Evolutionary conservation across 2,888 invertebrate species (phyloP).

Genomic region (Bombyx huttoni): DNA sequence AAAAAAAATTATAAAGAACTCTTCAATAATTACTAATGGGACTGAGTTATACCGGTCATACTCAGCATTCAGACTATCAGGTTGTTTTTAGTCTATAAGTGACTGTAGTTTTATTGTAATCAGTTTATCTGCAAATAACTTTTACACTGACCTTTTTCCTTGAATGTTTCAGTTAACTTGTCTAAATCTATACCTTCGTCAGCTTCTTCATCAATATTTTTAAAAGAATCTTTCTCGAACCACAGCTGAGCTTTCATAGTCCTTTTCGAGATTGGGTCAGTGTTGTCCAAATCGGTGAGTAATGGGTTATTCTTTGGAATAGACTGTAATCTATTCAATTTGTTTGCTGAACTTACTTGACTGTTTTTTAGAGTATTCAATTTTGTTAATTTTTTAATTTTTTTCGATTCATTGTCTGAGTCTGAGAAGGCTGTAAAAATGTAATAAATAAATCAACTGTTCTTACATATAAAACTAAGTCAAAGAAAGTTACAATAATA

Average conservation of each 20-base stretch:
- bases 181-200: slow-evolving; percentile 93
- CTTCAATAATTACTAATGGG: no score
- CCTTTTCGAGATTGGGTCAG: slow-evolving; percentile 80
- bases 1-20: no score
- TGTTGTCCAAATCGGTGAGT: slow-evolving; percentile 83
- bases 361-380: slow-evolving; percentile 51
- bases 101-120: no score
- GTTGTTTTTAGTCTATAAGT: no score
- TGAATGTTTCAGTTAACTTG: slow-evolving; percentile 79
- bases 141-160: slow-evolving; percentile 73
- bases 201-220: slow-evolving; percentile 83
- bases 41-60: no score
- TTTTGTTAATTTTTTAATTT: slow-evolving; percentile 50
- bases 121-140: background rate
- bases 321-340: slow-evolving; percentile 20
- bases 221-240: slow-evolving; percentile 89
- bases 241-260: slow-evolving; percentile 87
- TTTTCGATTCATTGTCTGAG: slow-evolving; percentile 67
- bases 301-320: slow-evolving; percentile 76
- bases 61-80: no score
- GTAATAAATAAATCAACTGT: no score
- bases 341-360: slow-evolving; percentile 10
- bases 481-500: no score
- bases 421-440: slow-evolving; percentile 74
- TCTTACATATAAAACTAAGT: no score